Conservation (phyloP, 2,888 invertebrate species). For the Limenitis camilla region DNA sequence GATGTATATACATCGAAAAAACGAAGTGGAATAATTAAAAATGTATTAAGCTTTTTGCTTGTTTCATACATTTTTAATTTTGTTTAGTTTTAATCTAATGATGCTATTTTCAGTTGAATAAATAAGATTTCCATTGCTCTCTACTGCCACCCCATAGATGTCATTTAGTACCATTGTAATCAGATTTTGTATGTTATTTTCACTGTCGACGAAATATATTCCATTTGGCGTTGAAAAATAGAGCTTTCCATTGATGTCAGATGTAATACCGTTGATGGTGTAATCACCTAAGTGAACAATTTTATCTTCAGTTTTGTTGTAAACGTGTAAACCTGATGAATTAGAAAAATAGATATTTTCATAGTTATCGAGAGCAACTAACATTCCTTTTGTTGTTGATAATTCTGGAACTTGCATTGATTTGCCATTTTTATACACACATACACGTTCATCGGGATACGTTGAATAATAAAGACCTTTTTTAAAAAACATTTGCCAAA, state of each 20-base stretch:
- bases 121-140: conserved; percentile 27
- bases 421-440: conserved; percentile 22
- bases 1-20: no score
- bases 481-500: conserved; percentile 58
- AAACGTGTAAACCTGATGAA: conserved; percentile 27
- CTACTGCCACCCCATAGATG: conserved; percentile 27
- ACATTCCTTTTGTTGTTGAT: conserved; percentile 24
- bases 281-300: conserved; percentile 25
- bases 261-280: conserved; percentile 28
- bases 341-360: conserved; percentile 31
- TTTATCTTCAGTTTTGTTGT: conserved; percentile 10
- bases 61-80: neutral
- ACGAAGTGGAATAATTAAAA: neutral
- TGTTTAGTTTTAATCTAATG: conserved; percentile 24
- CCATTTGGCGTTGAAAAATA: conserved; percentile 31
- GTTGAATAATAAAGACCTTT: conserved; percentile 49
- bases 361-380: conserved; percentile 27
- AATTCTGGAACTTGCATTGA: conserved; percentile 23
- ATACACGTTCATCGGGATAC: conserved; percentile 31
- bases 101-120: conserved; percentile 25
- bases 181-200: conserved; percentile 21
- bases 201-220: conserved; percentile 26
- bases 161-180: conserved; percentile 20
- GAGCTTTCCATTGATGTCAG: conserved; percentile 30
- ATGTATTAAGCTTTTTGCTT: neutral